Base-by-base conservation (phyloP, 1,140 invertebrate genomes). In the Luehdorfia chinensis region DNA sequence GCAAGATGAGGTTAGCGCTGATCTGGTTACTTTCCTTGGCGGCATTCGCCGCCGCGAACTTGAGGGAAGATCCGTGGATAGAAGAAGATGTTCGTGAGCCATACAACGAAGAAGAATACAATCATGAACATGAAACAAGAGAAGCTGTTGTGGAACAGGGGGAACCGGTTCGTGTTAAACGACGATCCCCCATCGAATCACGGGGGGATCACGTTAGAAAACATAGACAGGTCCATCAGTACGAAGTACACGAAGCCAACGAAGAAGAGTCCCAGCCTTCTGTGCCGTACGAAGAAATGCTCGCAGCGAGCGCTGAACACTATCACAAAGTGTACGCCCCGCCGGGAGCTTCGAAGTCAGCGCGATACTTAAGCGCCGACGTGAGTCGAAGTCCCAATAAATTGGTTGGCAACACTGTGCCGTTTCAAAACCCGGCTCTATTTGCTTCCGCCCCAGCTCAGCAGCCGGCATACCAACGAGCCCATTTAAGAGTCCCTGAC, bases 241-340 rank as follows among this genome's bases (percentile, higher is more conserved):
- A 84, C 33, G 80, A 90, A 52, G 88, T 89, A 2, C 85, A 89
- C 47, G 85, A 88, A 54, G 64, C 79, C 37, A 75, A 78, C 12
- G 88, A 87, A 2, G 87, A 88, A 2, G 75, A 77, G 2, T 71
- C 63, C 0, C 54, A 59, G 3, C 58, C 71, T 1, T 65, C 70
- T n/a, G 76, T 75, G 5, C 75, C 74, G 2, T 83, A 76, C 47
- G 72, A 84, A 28, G 65, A 85, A 49, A 84, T 83, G 73, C 25
- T 85, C 30, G 77, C 78, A 0, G 78, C 81, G 0, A 84, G 76
- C 36, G 75, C 79, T 0, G 75, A 84, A 33, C 84, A 87, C 44
- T 81, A 86, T 47, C 86, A 84, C 65, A 61, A 75, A 55, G 47
- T 59, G 15, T 58, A 65, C 44, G 34, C 31, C 12, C 34, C 64